Conservation (phyloP, 2,888 invertebrate species). For the Mayetiola destructor region DNA sequence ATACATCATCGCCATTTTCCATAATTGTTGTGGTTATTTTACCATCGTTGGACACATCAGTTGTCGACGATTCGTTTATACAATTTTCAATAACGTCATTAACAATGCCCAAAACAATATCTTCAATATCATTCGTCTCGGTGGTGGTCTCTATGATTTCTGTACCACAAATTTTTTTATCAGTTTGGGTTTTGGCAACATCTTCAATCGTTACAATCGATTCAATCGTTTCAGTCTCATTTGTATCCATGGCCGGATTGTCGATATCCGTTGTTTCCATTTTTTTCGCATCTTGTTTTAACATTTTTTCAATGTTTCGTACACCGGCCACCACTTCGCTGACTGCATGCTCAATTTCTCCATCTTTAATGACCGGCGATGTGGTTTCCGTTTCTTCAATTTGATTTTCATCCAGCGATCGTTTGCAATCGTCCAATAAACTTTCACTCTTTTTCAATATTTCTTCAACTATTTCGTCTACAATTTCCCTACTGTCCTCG, state of each 20-base stretch:
- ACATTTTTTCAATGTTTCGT: slow-evolving; percentile 33
- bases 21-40: too few species aligned
- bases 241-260: slow-evolving; percentile 23
- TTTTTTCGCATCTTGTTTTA: slow-evolving; percentile 19
- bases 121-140: slow-evolving; percentile 20
- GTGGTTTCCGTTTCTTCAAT: slow-evolving; percentile 13
- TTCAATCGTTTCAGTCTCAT: slow-evolving; percentile 17
- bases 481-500: slow-evolving; percentile 35
- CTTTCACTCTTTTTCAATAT: slow-evolving; percentile 39
- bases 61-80: too few species aligned
- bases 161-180: slow-evolving; percentile 31
- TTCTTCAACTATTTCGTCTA: slow-evolving; percentile 39
- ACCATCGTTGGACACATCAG: too few species aligned
- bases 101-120: slow-evolving; percentile 28
- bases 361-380: slow-evolving; percentile 39
- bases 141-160: slow-evolving; percentile 24
- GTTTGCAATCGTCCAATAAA: slow-evolving; percentile 30
- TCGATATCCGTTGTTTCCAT: not conserved
- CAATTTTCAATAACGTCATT: slow-evolving; percentile 30
- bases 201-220: not conserved
- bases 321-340: slow-evolving; percentile 40
- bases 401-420: slow-evolving; percentile 26
- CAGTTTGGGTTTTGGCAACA: not conserved
- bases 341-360: slow-evolving; percentile 39
- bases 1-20: slow-evolving; percentile 15